These are phyloP conservation scores for Campoplex capitator DNA, from an alignment of 2,888 invertebrate species.

Conservation along the genomic window DNA sequence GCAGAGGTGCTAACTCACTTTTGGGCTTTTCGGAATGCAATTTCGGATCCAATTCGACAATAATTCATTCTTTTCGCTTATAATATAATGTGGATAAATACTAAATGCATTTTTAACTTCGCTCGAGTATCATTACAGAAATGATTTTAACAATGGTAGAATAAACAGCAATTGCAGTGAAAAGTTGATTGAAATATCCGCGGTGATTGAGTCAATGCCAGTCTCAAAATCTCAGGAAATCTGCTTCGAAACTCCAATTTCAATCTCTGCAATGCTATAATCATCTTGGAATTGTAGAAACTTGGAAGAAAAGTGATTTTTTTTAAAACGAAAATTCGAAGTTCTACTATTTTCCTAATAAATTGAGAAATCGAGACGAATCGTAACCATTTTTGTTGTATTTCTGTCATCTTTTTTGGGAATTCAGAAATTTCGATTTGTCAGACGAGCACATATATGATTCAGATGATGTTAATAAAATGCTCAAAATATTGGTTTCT, in stretches of 20 bases:
- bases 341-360: neutral
- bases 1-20: conserved; percentile 10
- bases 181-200: neutral
- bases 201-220: neutral
- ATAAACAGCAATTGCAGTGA: neutral
- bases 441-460: neutral
- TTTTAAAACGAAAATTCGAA: neutral
- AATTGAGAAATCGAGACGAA: neutral
- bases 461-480: neutral
- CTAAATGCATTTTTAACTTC: neutral
- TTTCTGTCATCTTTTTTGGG: neutral
- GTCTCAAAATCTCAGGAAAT: neutral
- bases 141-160: neutral
- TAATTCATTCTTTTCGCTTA: neutral
- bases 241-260: too few species aligned
- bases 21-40: neutral
- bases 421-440: neutral
- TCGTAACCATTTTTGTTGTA: neutral
- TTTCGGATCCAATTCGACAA: neutral
- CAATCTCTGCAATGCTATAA: neutral
- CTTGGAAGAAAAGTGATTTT: neutral
- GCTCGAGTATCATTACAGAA: neutral
- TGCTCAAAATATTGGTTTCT: neutral
- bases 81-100: neutral
- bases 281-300: neutral